Conservation (phyloP, 2,888 invertebrate genomes). For the Steinernema scapterisci region DNA sequence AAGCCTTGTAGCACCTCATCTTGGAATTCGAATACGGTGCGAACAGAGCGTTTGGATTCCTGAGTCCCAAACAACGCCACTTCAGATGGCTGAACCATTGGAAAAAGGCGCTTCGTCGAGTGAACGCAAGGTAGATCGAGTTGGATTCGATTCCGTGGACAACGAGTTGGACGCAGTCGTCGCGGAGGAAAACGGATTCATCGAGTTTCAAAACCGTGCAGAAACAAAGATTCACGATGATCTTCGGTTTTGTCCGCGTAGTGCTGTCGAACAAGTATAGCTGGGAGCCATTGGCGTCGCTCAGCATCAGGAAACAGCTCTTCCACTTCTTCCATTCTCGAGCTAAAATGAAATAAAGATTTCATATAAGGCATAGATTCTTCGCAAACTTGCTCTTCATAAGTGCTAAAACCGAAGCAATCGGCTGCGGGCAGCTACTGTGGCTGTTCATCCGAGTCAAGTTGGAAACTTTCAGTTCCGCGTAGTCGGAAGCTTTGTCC, state of each 20-base stretch:
- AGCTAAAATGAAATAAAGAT: neutral
- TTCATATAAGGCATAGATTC: neutral
- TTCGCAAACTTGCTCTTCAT: neutral
- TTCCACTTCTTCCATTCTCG: constrained; percentile 25
- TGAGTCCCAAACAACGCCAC: constrained; percentile 4
- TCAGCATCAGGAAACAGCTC: constrained; percentile 21
- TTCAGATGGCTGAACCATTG: constrained; percentile 26
- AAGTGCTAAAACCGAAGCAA: neutral
- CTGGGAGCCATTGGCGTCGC: constrained; percentile 28
- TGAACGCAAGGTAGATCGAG: constrained; percentile 12
- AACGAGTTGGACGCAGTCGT: constrained; percentile 28
- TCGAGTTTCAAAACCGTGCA: neutral
- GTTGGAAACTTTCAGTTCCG: constrained; percentile 2
- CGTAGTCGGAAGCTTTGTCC: constrained; percentile 16
- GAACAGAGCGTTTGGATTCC: constrained; percentile 10
- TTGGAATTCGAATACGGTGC: neutral
- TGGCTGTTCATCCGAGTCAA: constrained; percentile 1
- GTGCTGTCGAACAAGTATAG: constrained; percentile 14
- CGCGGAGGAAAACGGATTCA: constrained; percentile 5
- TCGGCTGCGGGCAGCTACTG: neutral
- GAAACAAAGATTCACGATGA: constrained; percentile 17
- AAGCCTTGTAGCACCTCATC: neutral
- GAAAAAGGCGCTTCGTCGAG: constrained; percentile 23
- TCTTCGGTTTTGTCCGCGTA: neutral
- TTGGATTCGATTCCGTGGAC: constrained; percentile 23